phyloP scores from a whole-genome alignment of 1,140 invertebrate genomes.

The Liolophura sinensis region DNA sequence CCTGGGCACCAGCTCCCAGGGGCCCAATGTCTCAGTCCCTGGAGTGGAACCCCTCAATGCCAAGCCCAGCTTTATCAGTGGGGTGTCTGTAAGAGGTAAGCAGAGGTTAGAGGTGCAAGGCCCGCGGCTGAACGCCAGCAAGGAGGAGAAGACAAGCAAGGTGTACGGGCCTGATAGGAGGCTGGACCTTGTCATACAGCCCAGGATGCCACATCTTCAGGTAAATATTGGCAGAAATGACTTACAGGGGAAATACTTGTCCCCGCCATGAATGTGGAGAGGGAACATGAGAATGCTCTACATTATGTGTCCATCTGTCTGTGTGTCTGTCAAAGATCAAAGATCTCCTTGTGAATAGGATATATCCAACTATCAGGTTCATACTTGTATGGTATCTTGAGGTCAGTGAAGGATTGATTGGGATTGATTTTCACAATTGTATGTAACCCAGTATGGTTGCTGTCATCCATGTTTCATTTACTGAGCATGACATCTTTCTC shows the following conservation, averaged over 20 bases:
- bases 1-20: conserved; percentile 42
- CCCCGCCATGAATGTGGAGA: neutral
- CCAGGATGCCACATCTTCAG: conserved; percentile 57
- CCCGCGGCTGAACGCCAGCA: conserved; percentile 56
- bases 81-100: conserved; percentile 54
- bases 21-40: conserved; percentile 6
- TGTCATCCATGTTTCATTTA: neutral
- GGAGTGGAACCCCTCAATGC: conserved; percentile 11
- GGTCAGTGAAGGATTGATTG: neutral
- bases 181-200: conserved; percentile 57
- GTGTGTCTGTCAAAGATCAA: neutral
- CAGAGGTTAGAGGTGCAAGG: conserved; percentile 59
- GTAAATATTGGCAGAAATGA: conserved; percentile 30
- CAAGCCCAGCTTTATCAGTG: conserved; percentile 34
- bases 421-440: too few species aligned
- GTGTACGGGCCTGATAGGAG: conserved; percentile 59
- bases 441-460: too few species aligned
- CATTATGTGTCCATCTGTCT: neutral
- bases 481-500: neutral
- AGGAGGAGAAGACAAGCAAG: conserved; percentile 55
- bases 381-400: too few species aligned
- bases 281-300: neutral
- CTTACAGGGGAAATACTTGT: neutral
- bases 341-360: neutral
- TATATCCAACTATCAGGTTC: too few species aligned